These are phyloP conservation scores for Coptodon bakossiorum DNA, from an alignment of 2,113 vertebrate genomes.

Conservation along the genomic window DNA sequence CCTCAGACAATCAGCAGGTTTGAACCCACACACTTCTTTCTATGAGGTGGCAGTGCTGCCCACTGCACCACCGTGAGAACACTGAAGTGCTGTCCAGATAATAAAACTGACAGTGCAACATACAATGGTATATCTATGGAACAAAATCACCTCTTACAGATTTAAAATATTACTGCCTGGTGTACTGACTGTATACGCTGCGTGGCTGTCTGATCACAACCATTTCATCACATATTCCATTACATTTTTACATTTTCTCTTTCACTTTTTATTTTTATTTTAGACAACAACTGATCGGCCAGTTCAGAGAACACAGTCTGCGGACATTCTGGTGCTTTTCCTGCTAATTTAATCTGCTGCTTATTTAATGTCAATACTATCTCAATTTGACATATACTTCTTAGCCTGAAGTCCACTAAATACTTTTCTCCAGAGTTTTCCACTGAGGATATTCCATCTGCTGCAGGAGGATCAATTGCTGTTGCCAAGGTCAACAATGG, in stretches of 20 bases:
- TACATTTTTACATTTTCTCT: fast-evolving
- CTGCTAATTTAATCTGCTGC: background rate
- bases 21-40: background rate
- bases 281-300: background rate
- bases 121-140: background rate
- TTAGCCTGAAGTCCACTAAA: background rate
- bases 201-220: background rate
- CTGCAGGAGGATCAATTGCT: background rate
- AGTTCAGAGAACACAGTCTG: background rate
- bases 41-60: background rate
- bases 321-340: fast-evolving
- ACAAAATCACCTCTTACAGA: background rate
- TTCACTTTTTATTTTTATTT: background rate
- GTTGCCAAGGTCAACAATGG: background rate
- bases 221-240: background rate
- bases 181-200: background rate
- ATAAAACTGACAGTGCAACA: background rate
- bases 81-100: background rate
- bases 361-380: background rate
- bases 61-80: background rate
- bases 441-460: background rate
- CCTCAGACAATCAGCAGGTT: background rate
- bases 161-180: background rate
- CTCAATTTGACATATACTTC: background rate
- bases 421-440: background rate